phyloP scores from a whole-genome alignment of 2,888 invertebrate species.

The Hetaerina titia region DNA sequence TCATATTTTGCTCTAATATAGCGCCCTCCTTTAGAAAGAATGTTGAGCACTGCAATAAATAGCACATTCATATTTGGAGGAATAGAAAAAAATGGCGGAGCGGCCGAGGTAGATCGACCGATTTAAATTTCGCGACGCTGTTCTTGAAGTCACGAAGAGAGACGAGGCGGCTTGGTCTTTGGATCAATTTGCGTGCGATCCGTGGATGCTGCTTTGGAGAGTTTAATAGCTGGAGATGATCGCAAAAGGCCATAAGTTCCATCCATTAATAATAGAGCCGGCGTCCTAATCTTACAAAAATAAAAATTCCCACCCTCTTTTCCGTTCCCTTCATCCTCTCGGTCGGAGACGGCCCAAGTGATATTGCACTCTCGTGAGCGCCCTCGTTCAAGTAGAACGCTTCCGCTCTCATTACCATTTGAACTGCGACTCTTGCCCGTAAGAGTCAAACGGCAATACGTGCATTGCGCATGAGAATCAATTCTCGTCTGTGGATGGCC shows the following conservation, averaged over 20 bases:
- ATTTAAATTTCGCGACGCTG: neutral
- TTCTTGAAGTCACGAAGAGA: neutral
- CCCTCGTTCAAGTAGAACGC: neutral
- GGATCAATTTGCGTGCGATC: neutral
- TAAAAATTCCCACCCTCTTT: neutral
- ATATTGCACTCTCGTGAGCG: neutral
- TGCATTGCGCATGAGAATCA: neutral
- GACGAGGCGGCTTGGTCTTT: neutral
- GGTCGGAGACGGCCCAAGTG: neutral
- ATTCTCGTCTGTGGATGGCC: neutral
- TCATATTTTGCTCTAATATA: no score
- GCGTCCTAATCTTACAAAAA: neutral
- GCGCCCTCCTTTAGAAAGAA: no score
- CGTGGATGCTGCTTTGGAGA: neutral
- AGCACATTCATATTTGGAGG: no score
- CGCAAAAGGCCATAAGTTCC: neutral
- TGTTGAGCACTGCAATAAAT: no score
- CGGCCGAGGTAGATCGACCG: neutral
- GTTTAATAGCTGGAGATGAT: neutral
- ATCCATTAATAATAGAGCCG: neutral
- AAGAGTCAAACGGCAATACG: neutral
- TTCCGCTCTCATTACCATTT: constrained; percentile 20
- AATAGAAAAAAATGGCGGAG: no score
- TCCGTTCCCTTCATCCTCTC: neutral
- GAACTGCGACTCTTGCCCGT: neutral